Evolutionary conservation across 2,797 vertebrate genomes (phyloP), one percentile per base, ranked within the genome.

Genomic region (Smutsia temminckii): DNA sequence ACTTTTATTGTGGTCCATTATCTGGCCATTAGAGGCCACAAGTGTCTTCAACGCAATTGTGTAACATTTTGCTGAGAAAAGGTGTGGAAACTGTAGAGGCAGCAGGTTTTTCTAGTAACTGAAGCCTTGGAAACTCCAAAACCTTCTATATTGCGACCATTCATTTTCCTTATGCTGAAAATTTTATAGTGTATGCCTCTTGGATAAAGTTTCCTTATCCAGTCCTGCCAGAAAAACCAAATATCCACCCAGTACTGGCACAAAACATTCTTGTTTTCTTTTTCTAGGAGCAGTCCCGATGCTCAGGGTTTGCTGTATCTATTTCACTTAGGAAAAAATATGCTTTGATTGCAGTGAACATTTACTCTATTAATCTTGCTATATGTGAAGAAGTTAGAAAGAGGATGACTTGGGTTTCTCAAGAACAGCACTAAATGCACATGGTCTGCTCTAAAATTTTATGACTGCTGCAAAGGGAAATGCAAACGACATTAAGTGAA

Each of bases 1-100:
- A 97, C 93, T 97, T 96, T 97, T 98, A 96, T 79, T 96, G 87
- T 96, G 90, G 32, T 89, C 85, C 94, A 79, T 96, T 97, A 89
- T 75, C 88, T 85, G 85, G 79, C 95, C 95, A 97, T 83, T 77
- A 96, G 53, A 64, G 95, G 66, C 49, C 83, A 85, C 64, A 57
- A 77, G 13, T 96, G 94, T 97, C 27, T 66, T 71, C 9, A 94
- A 71, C 63, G 97, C 84, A 96, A 97, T 68, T 95, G 51, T 81
- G 89, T 94, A 95, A 86, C 95, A 92, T 96, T 97, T 95, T 96
- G 85, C 97, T 97, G 91, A 95, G 86, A 34, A 83, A 96, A 96
- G 78, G 81, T 96, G 80, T 80, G 74, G 51, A 83, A 95, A 97
- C 46, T 96, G 80, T 96, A 81, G 71, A 93, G 89, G 64, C 93